Conservation (phyloP, 1,140 invertebrate species). For the Paraescarpia echinospica region DNA sequence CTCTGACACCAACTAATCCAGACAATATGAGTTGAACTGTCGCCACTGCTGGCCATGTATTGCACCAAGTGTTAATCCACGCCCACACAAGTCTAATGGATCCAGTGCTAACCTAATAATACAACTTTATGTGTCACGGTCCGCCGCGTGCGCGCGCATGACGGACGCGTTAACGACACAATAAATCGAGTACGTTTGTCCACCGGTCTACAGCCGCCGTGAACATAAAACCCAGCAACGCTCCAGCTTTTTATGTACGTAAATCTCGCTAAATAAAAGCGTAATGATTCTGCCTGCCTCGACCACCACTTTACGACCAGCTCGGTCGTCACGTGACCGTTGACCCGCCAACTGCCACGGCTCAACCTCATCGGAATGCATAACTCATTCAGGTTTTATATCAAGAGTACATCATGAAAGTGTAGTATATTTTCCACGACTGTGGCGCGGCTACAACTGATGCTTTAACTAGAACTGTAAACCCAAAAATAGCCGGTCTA, state of each 20-base stretch:
- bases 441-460: background rate
- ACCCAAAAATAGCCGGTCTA: background rate
- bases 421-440: background rate
- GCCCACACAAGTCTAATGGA: background rate
- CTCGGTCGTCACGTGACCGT: background rate
- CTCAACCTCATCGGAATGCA: background rate
- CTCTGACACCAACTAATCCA: background rate
- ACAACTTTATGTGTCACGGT: background rate
- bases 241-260: background rate
- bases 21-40: background rate
- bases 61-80: background rate
- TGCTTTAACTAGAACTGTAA: background rate
- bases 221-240: background rate
- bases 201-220: background rate
- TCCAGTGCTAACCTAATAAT: background rate
- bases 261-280: conserved; percentile 1
- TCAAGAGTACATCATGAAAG: background rate
- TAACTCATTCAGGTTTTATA: background rate
- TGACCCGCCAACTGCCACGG: background rate
- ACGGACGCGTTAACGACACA: background rate
- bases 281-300: background rate
- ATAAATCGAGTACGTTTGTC: background rate
- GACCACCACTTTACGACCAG: background rate
- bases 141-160: background rate
- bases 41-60: background rate